Evolutionary conservation across 2,797 vertebrate species (phyloP).

Genomic region (Echeneis naucrates): DNA sequence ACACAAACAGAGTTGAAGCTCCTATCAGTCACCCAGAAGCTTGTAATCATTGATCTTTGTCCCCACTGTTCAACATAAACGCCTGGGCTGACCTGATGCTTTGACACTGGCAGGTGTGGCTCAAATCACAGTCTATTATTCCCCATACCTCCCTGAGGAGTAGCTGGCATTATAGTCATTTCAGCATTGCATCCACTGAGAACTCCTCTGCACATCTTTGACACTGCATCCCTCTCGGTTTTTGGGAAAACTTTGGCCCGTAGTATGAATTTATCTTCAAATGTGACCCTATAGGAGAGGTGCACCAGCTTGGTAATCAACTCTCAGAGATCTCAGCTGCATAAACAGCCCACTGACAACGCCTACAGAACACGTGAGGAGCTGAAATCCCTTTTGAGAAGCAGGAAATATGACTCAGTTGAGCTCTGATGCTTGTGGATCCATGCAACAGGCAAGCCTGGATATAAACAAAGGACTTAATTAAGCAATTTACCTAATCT

Average conservation of each 20-base stretch:
- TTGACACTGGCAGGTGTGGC: conserved; percentile 48
- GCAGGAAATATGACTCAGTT: conserved; percentile 32
- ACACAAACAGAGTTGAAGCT: not conserved
- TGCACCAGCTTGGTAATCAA: conserved; percentile 26
- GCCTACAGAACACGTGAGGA: conserved; percentile 26
- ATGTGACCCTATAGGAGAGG: conserved; percentile 23
- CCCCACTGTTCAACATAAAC: conserved; percentile 51
- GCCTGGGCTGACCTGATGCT: conserved; percentile 46
- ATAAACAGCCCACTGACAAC: conserved; percentile 35
- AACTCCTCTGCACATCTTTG: conserved; percentile 4
- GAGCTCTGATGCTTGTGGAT: conserved; percentile 12
- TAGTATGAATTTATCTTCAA: conserved; percentile 23
- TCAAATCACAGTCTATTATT: conserved; percentile 53
- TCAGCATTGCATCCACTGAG: conserved; percentile 41
- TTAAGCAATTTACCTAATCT: conserved; percentile 57
- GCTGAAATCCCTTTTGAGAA: conserved; percentile 28
- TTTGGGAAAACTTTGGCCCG: conserved; percentile 26
- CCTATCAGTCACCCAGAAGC: conserved; percentile 15
- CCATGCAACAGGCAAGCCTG: conserved; percentile 12
- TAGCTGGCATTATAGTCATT: conserved; percentile 69
- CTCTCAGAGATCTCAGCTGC: conserved; percentile 40
- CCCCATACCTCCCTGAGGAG: conserved; percentile 52
- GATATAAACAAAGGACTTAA: conserved; percentile 60
- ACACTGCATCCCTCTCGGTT: not conserved
- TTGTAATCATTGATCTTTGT: conserved; percentile 39